These are phyloP conservation scores for Buphagus erythrorhynchus DNA, from an alignment of 2,797 vertebrate genomes.

Conservation along the genomic window DNA sequence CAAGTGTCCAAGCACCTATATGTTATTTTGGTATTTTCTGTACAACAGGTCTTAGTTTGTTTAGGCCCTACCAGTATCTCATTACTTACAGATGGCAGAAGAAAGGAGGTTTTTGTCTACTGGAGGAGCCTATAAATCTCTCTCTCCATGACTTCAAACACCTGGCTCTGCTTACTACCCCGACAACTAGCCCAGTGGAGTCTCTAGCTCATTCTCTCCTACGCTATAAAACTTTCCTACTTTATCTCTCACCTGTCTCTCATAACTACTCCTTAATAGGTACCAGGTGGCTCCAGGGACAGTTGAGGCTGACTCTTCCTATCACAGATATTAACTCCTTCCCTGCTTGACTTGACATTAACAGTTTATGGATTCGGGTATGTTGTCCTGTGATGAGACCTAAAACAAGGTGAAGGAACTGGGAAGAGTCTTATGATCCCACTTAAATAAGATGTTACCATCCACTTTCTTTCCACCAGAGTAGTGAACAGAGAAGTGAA, in stretches of 20 bases:
- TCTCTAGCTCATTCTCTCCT: background rate
- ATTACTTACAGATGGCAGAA: background rate
- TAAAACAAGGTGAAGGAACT: background rate
- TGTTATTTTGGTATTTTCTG: background rate
- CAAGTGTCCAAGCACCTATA: background rate
- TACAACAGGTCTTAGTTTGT: background rate
- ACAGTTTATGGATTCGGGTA: background rate
- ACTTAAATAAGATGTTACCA: background rate
- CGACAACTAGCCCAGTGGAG: background rate
- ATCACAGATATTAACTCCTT: slow-evolving; percentile 31
- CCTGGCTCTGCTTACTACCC: background rate
- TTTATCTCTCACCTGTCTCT: slow-evolving; percentile 26
- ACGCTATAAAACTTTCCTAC: slow-evolving; percentile 2
- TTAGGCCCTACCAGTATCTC: background rate
- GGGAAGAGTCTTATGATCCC: background rate
- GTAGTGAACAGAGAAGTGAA: background rate
- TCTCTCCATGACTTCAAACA: background rate
- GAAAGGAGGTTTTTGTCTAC: background rate
- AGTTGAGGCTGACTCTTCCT: background rate
- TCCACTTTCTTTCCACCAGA: background rate
- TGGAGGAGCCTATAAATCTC: slow-evolving; percentile 25
- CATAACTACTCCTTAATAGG: slow-evolving; percentile 18
- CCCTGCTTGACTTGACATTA: background rate
- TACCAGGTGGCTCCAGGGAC: background rate
- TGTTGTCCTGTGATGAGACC: background rate